Base-by-base conservation (phyloP, 2,113 vertebrate genomes). In the pig (Sus scrofa) region DNA sequence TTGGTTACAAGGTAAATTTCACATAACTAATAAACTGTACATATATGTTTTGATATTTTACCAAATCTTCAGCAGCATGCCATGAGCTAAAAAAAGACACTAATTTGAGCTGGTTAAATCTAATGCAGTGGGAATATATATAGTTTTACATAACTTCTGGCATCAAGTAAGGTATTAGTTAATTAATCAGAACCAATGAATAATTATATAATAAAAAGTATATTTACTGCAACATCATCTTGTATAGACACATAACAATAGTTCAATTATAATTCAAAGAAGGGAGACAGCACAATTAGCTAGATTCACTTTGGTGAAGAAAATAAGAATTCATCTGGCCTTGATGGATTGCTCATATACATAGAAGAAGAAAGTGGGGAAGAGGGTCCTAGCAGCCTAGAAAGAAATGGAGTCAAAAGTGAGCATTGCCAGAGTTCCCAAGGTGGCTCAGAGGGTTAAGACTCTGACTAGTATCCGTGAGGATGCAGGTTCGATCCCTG, bases 31-130 rank as follows among this genome's bases (percentile, higher is more conserved):
- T 63, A 65, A 86, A 70, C 6, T 84, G 8, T 86, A 32, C 19
- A 34, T 18, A 2, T 79, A 22, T n/a, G 10, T n/a, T 79, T 5
- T 54, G 54, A 56, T 86, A 89, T 79, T 84, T 86, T 70, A 26
- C 24, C 11, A 0, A 62, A 65, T 50, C 54, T 86, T 1, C 19
- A 81, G 52, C 44, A 67, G 10, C n/a, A 52, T 52, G 9, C 32
- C 71, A 16, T 70, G 18, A 1, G 18, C 27, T 82, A n/a, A 93
- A 92, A 56, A 91, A 90, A 50, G 32, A 34, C 39, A 74, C 22
- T 65, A 5, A 30, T 81, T 81, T 96, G 52, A 93, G 32, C 26
- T 74, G 7, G 74, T 58, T 95, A 91, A 96, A 83, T 84, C 12
- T n/a, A 74, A 74, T 70, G 2, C 18, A 67, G 34, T 83, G 26